Conservation (phyloP, 2,888 invertebrate species). For the Pelosia muscerda region DNA sequence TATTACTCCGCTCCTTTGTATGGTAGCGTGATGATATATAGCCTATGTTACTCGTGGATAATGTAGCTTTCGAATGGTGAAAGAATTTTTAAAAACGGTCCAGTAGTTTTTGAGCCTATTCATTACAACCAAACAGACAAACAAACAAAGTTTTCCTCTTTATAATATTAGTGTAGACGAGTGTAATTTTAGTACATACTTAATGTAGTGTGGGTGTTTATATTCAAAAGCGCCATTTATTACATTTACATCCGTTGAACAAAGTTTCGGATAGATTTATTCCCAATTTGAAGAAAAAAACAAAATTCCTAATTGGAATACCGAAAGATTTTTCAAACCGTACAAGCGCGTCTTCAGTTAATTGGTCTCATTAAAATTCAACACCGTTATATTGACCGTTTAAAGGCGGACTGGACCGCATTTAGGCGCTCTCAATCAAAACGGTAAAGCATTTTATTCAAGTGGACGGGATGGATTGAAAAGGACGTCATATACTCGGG, state of each 20-base stretch:
- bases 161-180: too few species aligned
- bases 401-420: conserved; percentile 50
- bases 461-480: conserved; percentile 56
- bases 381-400: conserved; percentile 42
- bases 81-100: too few species aligned
- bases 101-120: too few species aligned
- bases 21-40: too few species aligned
- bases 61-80: too few species aligned
- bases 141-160: too few species aligned
- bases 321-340: conserved; percentile 29
- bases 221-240: conserved; percentile 8
- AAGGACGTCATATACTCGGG: conserved; percentile 57
- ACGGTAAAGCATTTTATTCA: conserved; percentile 66
- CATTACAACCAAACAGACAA: too few species aligned
- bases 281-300: conserved; percentile 19
- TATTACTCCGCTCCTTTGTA: too few species aligned
- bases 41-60: too few species aligned
- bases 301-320: conserved; percentile 27
- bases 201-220: conserved; percentile 11
- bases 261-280: conserved; percentile 13
- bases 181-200: too few species aligned
- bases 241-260: conserved; percentile 3
- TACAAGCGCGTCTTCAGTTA: conserved; percentile 42
- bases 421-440: conserved; percentile 59
- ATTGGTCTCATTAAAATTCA: conserved; percentile 51